Percentiles rank a stretch among this genome's conserved stretches.
Conservation (phyloP, 2,888 invertebrate species). For the Kuschelorhynchus macadamiae region DNA sequence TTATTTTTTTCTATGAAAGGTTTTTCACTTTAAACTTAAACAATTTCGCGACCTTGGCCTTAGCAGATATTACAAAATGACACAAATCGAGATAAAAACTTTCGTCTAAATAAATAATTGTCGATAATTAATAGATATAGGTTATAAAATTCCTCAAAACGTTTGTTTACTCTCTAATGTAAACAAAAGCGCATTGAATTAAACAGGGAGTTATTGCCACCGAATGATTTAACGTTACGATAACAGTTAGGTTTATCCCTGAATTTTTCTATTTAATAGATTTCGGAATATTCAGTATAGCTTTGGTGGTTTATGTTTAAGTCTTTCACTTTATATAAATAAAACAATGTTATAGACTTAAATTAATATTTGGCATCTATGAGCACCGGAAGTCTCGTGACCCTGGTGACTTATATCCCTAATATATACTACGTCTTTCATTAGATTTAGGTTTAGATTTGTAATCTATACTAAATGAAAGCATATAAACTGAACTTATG, state of each 20-base stretch:
- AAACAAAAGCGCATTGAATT: constrained; percentile 39
- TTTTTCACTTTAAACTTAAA: too few relatives aligned
- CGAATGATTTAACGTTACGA: neutral
- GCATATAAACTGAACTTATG: constrained; percentile 53
- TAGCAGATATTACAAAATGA: constrained; percentile 27
- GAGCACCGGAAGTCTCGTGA: too few relatives aligned
- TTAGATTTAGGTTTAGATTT: constrained; percentile 58
- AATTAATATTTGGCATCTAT: too few relatives aligned
- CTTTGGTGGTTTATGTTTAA: too few relatives aligned
- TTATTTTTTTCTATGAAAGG: too few relatives aligned
- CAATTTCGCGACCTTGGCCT: constrained; percentile 37
- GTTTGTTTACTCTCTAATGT: constrained; percentile 38
- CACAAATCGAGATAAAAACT: constrained; percentile 27
- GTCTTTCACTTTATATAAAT: neutral
- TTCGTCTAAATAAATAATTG: constrained; percentile 39
- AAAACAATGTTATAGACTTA: neutral
- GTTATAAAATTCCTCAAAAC: constrained; percentile 37
- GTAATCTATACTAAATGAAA: constrained; percentile 38
- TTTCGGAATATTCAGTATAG: too few relatives aligned
- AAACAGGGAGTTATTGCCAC: constrained; percentile 28
- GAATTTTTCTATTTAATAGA: too few relatives aligned
- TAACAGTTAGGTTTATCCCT: too few relatives aligned
- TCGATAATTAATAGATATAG: constrained; percentile 48
- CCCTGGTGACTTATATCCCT: constrained; percentile 4
- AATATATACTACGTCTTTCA: constrained; percentile 64